Evolutionary conservation across 2,113 vertebrate species (phyloP).

Genomic region (Pygoscelis antarcticus): DNA sequence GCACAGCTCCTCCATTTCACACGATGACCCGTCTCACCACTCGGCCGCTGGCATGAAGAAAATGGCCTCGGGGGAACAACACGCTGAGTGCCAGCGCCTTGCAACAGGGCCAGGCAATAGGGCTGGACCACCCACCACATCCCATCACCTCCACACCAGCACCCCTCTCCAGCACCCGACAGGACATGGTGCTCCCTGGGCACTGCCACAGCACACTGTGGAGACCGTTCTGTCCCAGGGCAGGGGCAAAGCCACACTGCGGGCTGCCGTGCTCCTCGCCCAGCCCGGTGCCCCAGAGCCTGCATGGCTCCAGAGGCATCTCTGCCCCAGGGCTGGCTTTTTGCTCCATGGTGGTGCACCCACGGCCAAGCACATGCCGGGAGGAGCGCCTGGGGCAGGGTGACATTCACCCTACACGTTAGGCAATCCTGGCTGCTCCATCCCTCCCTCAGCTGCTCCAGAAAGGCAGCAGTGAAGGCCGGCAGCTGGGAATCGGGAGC

Average conservation of each 20-base stretch:
- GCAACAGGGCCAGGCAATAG: accelerated
- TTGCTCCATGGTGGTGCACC: background rate
- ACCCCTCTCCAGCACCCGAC: background rate
- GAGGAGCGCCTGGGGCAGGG: background rate
- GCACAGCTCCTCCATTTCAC: background rate
- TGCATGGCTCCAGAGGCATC: background rate
- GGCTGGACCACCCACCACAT: background rate
- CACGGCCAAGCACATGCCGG: accelerated
- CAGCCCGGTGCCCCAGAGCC: background rate
- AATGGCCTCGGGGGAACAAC: background rate
- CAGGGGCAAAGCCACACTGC: accelerated
- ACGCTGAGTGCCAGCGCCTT: accelerated
- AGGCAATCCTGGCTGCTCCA: background rate
- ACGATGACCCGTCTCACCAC: accelerated
- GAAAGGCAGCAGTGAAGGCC: background rate
- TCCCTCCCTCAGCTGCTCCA: constrained; percentile 33
- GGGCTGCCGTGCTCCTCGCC: accelerated
- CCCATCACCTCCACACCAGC: background rate
- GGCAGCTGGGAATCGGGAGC: background rate
- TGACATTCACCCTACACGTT: background rate
- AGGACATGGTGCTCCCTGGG: background rate
- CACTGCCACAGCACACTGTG: background rate
- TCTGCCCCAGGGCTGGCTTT: background rate
- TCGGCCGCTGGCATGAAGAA: background rate
- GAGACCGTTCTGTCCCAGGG: background rate